Evolutionary conservation across 2,888 invertebrate species (phyloP).

Genomic region (Pristionchus japonicus): DNA sequence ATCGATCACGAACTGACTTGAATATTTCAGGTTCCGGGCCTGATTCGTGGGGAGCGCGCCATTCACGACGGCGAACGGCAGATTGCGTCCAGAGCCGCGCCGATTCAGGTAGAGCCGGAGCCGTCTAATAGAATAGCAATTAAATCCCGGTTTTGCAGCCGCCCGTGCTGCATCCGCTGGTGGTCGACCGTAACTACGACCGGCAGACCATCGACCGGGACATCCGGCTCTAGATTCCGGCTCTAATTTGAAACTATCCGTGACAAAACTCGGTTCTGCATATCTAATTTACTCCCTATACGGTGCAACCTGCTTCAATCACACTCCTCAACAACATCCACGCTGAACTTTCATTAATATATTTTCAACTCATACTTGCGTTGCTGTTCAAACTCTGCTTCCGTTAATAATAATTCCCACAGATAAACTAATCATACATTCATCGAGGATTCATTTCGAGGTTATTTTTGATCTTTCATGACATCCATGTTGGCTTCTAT

Average conservation of each 20-base stretch:
- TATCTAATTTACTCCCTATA: not conserved
- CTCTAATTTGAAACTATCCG: not conserved
- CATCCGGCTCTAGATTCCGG: slow-evolving; percentile 11
- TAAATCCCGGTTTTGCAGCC: not conserved
- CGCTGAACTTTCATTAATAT: not conserved
- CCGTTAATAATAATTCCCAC: not conserved
- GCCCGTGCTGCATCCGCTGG: not conserved
- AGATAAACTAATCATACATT: no score
- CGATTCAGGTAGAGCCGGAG: not conserved
- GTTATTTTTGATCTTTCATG: no score
- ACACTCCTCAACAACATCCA: not conserved
- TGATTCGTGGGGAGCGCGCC: not conserved
- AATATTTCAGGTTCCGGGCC: not conserved
- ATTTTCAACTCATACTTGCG: not conserved
- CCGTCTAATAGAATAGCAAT: not conserved
- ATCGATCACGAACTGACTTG: not conserved
- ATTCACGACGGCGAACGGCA: slow-evolving; percentile 10
- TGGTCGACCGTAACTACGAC: slow-evolving; percentile 21
- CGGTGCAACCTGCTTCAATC: slow-evolving; percentile 2
- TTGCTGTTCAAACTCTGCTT: not conserved
- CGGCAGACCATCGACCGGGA: slow-evolving; percentile 39
- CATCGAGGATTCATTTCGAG: no score
- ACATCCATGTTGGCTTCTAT: no score
- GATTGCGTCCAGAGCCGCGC: not conserved
- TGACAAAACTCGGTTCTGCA: not conserved